Base-by-base conservation (phyloP, 1,140 invertebrate species). In the Pectinophora gossypiella region DNA sequence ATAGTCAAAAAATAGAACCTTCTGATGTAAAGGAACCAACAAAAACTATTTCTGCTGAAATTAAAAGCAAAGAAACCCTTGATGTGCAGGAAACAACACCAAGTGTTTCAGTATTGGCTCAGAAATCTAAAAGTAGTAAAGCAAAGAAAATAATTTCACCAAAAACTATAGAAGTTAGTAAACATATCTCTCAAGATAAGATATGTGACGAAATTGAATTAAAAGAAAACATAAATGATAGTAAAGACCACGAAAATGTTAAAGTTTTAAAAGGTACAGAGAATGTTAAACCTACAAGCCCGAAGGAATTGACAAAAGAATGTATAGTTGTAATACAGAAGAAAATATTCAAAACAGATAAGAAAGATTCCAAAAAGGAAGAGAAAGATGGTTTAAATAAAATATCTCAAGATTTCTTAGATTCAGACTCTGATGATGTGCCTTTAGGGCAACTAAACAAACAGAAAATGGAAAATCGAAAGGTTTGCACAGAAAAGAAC, bases 301-400 rank as follows among this genome's bases (percentile, higher is more conserved):
- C 80, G 9, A 77, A 74, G 56, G 73, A 83, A 50, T 58, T 83
- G 19, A 61, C 66, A 19, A 84, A 80, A 61, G 79, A 84, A 68
- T 85, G 80, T 54, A 64, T 84, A 40, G 69, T 80, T 46, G 67
- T 85, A 19, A 72, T 85, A 56, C 83, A 85, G 53, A 80, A 75
- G 16, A 81, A 81, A 53, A 61, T 84, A 47, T 68, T 74, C 43
- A 81, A 74, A 57, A 62, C 55, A 15, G 38, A 53, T 42, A 79
- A 73, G 55, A 62, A 57, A 18, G 35, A 53, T 54, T 32, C 48
- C 51, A 44, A 36, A 38, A 59, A 48, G 51, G 27, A 19, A 45
- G 20, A 54, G 32, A 40, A 27, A n/a, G 42, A 12, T 47, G 27
- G 35, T 20, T 44, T 42, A 4, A 44, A 44, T 42, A 48, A 57